Conservation (phyloP, 2,888 invertebrate genomes). For the Lasioglossum malachurum region DNA sequence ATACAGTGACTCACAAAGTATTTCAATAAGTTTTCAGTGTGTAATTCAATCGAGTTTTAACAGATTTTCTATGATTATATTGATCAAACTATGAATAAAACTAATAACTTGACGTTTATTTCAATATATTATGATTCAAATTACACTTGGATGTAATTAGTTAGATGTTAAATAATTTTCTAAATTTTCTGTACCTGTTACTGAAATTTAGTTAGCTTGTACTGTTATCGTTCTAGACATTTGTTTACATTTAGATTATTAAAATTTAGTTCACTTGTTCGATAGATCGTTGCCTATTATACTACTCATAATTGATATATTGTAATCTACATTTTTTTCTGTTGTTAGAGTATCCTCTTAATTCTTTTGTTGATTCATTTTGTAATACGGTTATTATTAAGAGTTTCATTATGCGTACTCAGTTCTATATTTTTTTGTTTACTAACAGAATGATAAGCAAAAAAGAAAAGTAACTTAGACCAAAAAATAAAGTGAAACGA, state of each 20-base stretch:
- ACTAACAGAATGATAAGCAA: neutral
- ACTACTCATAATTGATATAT: neutral
- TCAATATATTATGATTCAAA: neutral
- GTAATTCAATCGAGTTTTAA: slow-evolving; percentile 17
- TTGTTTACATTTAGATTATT: neutral
- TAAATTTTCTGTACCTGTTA: slow-evolving; percentile 3
- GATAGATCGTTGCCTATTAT: neutral
- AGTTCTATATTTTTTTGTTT: neutral
- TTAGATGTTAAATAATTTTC: neutral
- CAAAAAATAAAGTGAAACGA: neutral
- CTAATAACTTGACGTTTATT: slow-evolving; percentile 13
- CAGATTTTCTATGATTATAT: neutral
- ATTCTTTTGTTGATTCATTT: neutral
- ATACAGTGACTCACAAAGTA: slow-evolving; percentile 60
- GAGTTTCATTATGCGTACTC: neutral
- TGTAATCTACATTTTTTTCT: neutral
- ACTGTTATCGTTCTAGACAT: neutral
- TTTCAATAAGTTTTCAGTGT: slow-evolving; percentile 32
- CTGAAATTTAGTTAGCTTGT: slow-evolving; percentile 1
- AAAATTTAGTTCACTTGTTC: neutral
- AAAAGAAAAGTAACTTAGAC: neutral
- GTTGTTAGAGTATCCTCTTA: neutral
- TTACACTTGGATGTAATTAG: neutral
- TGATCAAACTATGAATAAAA: neutral
- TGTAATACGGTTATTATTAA: neutral